Percentiles rank a stretch among this genome's conserved stretches.
These are phyloP conservation scores for Actinernus sp. DNA, from an alignment of 92 coral and sea anemone genomes.

Conservation along the genomic window DNA sequence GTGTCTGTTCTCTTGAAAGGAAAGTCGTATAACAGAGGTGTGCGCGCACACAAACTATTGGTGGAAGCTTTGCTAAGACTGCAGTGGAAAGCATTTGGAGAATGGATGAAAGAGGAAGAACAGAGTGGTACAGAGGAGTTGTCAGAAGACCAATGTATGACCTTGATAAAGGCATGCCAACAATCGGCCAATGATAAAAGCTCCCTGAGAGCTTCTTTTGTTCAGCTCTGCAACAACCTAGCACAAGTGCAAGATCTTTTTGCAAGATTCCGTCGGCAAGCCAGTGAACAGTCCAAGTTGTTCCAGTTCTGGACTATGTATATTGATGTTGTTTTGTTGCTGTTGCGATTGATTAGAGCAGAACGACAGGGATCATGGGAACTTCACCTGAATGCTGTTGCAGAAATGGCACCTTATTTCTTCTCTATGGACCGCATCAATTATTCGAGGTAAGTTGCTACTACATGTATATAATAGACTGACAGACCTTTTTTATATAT, in stretches of 20 bases:
- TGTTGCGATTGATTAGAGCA: conserved; percentile 62
- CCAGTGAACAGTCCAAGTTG: conserved; percentile 30
- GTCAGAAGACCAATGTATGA: too few relatives aligned
- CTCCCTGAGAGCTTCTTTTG: conserved; percentile 2
- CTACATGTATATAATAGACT: too few relatives aligned
- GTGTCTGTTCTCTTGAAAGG: neutral
- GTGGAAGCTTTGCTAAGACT: conserved; percentile 29
- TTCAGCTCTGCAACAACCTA: neutral
- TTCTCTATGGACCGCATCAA: conserved; percentile 56
- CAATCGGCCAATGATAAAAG: neutral
- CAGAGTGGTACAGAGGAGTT: neutral
- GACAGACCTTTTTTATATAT: too few relatives aligned
- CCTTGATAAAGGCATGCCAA: too few relatives aligned
- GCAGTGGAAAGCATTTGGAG: neutral
- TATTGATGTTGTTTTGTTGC: conserved; percentile 39
- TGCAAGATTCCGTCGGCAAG: neutral
- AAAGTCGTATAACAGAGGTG: conserved; percentile 27
- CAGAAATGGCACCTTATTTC: conserved; percentile 64
- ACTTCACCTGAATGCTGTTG: conserved; percentile 44
- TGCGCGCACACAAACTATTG: conserved; percentile 37
- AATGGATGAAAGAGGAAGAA: neutral
- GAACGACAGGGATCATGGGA: conserved; percentile 67
- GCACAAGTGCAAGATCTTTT: neutral
- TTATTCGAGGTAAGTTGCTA: conserved; percentile 42
- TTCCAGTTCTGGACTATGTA: conserved; percentile 65